Percentiles rank a stretch among this genome's conserved stretches.
These are phyloP conservation scores for Pyrocephalus nanus DNA, from an alignment of 2,797 vertebrate genomes.

Conservation along the genomic window DNA sequence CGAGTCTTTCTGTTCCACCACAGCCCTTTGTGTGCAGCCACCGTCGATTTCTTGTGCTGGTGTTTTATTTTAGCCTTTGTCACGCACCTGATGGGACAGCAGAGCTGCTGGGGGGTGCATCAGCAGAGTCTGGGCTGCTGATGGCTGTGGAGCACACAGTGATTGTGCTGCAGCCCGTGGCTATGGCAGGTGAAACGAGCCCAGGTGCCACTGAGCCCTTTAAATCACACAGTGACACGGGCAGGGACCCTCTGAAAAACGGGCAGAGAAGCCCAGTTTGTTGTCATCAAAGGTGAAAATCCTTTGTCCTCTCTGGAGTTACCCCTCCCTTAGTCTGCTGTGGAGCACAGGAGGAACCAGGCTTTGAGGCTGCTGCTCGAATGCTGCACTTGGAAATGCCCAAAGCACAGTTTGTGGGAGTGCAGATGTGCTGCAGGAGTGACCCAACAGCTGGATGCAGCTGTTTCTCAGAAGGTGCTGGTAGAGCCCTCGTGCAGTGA, in stretches of 20 bases:
- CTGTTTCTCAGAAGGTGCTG: neutral
- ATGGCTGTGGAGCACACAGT: neutral
- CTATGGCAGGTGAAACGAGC: neutral
- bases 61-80: neutral
- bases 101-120: neutral
- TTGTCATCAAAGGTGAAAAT: too few species aligned
- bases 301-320: neutral
- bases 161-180: accelerated
- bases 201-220: neutral
- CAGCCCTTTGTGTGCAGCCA: neutral
- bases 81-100: neutral
- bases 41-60: neutral
- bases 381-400: accelerated
- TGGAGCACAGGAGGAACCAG: neutral
- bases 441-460: neutral
- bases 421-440: neutral
- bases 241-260: neutral
- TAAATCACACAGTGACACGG: neutral
- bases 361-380: neutral
- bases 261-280: neutral
- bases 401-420: neutral
- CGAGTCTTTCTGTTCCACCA: neutral
- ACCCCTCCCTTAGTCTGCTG: neutral
- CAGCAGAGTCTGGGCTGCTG: neutral
- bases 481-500: neutral